Conservation (phyloP, 2,113 vertebrate species). For the Zootoca vivipara region DNA sequence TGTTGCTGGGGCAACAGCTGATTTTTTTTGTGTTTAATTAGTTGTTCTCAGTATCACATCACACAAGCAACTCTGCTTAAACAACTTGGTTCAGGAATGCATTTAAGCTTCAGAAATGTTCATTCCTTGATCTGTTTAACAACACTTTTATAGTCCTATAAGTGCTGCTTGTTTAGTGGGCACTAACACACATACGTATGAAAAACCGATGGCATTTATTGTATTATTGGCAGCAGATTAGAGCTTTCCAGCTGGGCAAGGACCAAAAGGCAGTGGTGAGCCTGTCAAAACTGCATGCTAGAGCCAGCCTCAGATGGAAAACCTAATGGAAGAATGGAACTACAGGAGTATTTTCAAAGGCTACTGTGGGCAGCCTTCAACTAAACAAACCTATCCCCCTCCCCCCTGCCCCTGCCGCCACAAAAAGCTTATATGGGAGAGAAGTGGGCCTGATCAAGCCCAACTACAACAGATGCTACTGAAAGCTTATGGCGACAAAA, state of each 20-base stretch:
- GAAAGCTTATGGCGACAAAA: neutral
- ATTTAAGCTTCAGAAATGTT: constrained; percentile 15
- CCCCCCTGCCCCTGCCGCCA: too few relatives aligned
- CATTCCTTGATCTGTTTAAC: constrained; percentile 23
- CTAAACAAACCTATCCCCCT: neutral
- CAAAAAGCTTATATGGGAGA: neutral
- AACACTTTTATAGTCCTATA: constrained; percentile 32
- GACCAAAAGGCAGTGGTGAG: constrained; percentile 17
- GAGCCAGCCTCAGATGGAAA: constrained; percentile 9
- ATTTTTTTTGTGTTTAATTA: neutral
- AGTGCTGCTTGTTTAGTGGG: constrained; percentile 1
- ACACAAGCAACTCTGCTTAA: neutral
- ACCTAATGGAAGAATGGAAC: constrained; percentile 5
- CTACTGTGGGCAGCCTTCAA: neutral
- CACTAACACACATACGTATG: neutral
- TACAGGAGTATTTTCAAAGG: constrained; percentile 10
- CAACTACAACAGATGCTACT: neutral
- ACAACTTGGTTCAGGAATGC: neutral
- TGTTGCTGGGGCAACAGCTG: neutral
- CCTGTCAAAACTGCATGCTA: neutral
- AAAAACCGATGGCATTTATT: constrained; percentile 15
- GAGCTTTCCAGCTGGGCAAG: constrained; percentile 14
- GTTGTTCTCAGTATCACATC: neutral
- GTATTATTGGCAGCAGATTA: constrained; percentile 16
- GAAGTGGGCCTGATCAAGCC: neutral